A percentile compares a stretch with the other conserved stretches of the same genome.
phyloP scores from a whole-genome alignment of 2,888 invertebrate genomes.

The Lithosia quadra region DNA sequence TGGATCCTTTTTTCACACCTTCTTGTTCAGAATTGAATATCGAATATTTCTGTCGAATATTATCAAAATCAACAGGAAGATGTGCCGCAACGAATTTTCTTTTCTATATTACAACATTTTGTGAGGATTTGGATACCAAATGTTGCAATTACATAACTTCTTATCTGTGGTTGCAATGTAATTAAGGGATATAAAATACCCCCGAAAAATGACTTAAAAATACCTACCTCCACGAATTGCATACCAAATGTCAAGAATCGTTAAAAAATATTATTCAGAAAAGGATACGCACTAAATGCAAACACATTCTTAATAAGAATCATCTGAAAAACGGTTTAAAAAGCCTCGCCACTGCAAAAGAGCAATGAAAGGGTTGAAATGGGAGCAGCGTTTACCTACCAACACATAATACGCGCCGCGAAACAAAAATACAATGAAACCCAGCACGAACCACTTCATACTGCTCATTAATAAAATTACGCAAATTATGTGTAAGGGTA shows the following conservation, averaged over 20 bases:
- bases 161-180: background rate
- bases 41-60: background rate
- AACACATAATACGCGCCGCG: conserved; percentile 29
- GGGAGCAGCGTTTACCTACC: conserved; percentile 43
- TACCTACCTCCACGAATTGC: too few species aligned
- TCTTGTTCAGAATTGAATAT: background rate
- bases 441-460: conserved; percentile 47
- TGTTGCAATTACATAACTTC: too few species aligned
- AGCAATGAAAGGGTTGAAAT: conserved; percentile 35
- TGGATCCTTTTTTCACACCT: background rate
- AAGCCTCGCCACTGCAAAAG: conserved; percentile 42
- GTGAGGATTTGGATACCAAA: background rate
- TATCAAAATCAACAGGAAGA: background rate
- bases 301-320: conserved; percentile 47
- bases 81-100: background rate
- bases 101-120: background rate
- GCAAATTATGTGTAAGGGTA: conserved; percentile 52
- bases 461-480: conserved; percentile 64
- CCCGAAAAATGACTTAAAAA: background rate
- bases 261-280: background rate
- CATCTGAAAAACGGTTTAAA: conserved; percentile 53
- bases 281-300: conserved; percentile 23
- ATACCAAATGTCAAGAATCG: background rate
- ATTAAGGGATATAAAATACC: too few species aligned
- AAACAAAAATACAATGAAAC: conserved; percentile 54